phyloP scores from a whole-genome alignment of 2,888 invertebrate species.

The Melinaea marsaeus region DNA sequence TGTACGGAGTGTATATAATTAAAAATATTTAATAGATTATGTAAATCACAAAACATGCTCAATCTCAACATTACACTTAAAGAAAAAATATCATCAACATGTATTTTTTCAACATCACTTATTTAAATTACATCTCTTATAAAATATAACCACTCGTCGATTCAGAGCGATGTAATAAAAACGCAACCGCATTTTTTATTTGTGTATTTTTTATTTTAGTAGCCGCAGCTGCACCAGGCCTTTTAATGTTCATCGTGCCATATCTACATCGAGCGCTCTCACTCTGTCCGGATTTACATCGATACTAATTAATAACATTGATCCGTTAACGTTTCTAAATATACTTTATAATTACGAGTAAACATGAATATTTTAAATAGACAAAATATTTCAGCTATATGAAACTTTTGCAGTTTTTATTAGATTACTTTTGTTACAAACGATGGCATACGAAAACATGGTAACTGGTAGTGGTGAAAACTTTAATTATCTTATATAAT shows the following conservation, averaged over 20 bases:
- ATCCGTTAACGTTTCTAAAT: not conserved
- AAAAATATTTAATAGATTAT: too few species aligned
- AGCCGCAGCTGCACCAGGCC: slow-evolving; percentile 10
- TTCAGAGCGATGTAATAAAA: slow-evolving; percentile 4
- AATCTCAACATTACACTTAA: too few species aligned
- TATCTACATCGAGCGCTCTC: slow-evolving; percentile 46
- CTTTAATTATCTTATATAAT: too few species aligned
- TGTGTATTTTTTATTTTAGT: slow-evolving; percentile 7
- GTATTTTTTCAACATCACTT: slow-evolving; percentile 2
- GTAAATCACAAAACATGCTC: too few species aligned
- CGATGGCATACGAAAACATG: too few species aligned
- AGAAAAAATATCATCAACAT: not conserved
- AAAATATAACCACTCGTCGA: slow-evolving; percentile 1
- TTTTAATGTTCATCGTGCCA: slow-evolving; percentile 39
- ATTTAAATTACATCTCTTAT: slow-evolving; percentile 2
- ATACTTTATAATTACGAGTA: too few species aligned
- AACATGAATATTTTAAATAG: too few species aligned
- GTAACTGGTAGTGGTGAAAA: too few species aligned
- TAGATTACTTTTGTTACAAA: too few species aligned
- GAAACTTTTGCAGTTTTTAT: too few species aligned
- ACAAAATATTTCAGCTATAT: too few species aligned
- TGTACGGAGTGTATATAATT: too few species aligned
- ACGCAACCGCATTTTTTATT: not conserved
- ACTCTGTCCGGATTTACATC: slow-evolving; percentile 31
- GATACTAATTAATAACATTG: slow-evolving; percentile 36